These are phyloP conservation scores for Meiosimyza platycephala DNA, from an alignment of 2,888 invertebrate species.

Conservation along the genomic window DNA sequence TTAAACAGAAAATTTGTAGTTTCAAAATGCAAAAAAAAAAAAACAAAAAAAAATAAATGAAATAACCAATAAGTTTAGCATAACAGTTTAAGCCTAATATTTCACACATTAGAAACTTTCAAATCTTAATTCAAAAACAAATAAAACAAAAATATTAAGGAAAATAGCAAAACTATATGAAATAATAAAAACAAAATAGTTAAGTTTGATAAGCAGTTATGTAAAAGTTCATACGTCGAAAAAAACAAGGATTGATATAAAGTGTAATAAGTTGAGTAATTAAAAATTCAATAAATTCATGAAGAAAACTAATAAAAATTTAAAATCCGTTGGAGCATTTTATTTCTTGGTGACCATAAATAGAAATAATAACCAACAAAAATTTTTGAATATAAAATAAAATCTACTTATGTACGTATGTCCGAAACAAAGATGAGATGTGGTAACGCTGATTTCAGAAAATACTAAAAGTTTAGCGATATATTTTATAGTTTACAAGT, in stretches of 20 bases:
- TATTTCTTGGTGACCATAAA: no score
- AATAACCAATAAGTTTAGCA: slow-evolving; percentile 2
- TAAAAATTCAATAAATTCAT: slow-evolving; percentile 47
- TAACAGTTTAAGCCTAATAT: neutral
- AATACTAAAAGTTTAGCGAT: no score
- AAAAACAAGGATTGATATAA: slow-evolving; percentile 16
- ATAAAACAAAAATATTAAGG: slow-evolving; percentile 41
- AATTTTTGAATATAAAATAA: no score
- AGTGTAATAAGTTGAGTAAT: slow-evolving; percentile 39
- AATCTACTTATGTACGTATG: no score
- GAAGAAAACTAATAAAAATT: slow-evolving; percentile 43
- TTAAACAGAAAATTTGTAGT: neutral
- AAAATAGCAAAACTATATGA: slow-evolving; percentile 26
- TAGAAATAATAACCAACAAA: no score
- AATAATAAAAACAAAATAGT: slow-evolving; percentile 8
- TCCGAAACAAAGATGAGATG: no score
- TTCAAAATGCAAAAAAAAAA: neutral
- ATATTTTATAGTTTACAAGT: no score
- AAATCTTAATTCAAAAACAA: slow-evolving; percentile 33
- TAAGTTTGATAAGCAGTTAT: slow-evolving; percentile 29
- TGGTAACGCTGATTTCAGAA: no score
- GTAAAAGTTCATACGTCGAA: slow-evolving; percentile 19
- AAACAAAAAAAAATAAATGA: slow-evolving; percentile 2
- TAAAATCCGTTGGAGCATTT: no score
- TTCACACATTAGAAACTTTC: slow-evolving; percentile 6